These are phyloP conservation scores for Limenitis camilla DNA, from an alignment of 2,888 invertebrate genomes.

Conservation along the genomic window DNA sequence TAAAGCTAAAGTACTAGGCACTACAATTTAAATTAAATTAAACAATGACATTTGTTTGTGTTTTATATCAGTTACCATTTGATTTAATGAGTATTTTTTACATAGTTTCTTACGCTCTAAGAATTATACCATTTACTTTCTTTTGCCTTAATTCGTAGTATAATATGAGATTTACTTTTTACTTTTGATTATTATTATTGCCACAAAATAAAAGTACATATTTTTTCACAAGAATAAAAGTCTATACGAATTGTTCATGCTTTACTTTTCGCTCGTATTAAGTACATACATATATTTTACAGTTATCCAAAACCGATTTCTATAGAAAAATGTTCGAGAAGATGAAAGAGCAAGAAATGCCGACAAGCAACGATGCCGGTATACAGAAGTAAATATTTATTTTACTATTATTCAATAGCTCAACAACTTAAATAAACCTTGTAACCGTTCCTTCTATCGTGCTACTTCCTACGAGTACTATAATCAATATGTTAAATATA, in stretches of 20 bases:
- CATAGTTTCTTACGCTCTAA: no score
- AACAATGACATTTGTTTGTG: no score
- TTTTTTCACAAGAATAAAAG: neutral
- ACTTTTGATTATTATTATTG: no score
- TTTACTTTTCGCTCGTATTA: neutral
- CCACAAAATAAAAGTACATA: no score
- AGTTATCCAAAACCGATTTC: slow-evolving; percentile 83
- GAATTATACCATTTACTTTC: no score
- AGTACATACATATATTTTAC: slow-evolving; percentile 23
- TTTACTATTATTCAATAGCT: neutral
- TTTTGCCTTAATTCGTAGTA: no score
- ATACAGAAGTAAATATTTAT: slow-evolving; percentile 57
- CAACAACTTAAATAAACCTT: neutral
- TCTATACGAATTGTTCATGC: neutral
- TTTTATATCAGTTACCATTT: no score
- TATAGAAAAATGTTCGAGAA: slow-evolving; percentile 85
- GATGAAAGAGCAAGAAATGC: slow-evolving; percentile 78
- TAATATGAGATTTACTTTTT: no score
- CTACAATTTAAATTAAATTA: no score
- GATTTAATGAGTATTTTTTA: no score
- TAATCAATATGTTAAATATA: neutral
- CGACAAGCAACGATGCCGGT: slow-evolving; percentile 76
- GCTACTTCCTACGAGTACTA: neutral
- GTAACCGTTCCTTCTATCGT: neutral
- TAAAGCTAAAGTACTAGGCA: no score